phyloP scores from a whole-genome alignment of 2,888 invertebrate genomes.

The Xylota segnis region DNA sequence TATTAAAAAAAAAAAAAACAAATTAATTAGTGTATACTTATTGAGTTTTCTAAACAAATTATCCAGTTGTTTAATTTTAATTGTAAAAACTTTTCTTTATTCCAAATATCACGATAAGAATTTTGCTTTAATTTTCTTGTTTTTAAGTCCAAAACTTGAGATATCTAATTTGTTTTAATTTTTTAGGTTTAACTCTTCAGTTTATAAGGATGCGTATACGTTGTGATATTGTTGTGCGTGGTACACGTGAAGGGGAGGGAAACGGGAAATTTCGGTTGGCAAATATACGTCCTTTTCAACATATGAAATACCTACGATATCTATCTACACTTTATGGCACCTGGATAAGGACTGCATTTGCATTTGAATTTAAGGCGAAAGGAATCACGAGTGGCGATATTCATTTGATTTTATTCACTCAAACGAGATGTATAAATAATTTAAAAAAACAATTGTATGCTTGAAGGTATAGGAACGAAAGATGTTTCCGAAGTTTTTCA shows the following conservation, averaged over 20 bases:
- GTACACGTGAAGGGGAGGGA: background rate
- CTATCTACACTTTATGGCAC: conserved; percentile 77
- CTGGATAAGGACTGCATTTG: conserved; percentile 65
- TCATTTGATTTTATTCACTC: too few relatives aligned
- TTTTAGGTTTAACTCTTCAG: conserved; percentile 35
- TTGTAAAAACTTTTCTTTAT: conserved; percentile 20
- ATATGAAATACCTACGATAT: conserved; percentile 72
- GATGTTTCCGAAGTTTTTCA: too few relatives aligned
- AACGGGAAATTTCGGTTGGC: conserved; percentile 29
- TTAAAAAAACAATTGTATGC: too few relatives aligned
- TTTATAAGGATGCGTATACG: conserved; percentile 75
- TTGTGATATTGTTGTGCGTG: conserved; percentile 66
- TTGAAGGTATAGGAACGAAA: too few relatives aligned
- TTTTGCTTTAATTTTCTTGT: conserved; percentile 5
- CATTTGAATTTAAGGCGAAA: conserved; percentile 5
- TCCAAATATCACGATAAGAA: conserved; percentile 65
- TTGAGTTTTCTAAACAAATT: conserved; percentile 23
- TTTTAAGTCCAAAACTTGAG: conserved; percentile 50
- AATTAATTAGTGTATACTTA: conserved; percentile 12
- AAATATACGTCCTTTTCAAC: conserved; percentile 62
- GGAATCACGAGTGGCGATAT: background rate
- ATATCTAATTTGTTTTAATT: conserved; percentile 41
- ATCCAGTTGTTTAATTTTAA: conserved; percentile 11
- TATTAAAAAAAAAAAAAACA: conserved; percentile 37
- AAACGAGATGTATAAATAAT: too few relatives aligned